Evolutionary conservation across 2,888 invertebrate genomes (phyloP).

Genomic region (Mesoligia furuncula): DNA sequence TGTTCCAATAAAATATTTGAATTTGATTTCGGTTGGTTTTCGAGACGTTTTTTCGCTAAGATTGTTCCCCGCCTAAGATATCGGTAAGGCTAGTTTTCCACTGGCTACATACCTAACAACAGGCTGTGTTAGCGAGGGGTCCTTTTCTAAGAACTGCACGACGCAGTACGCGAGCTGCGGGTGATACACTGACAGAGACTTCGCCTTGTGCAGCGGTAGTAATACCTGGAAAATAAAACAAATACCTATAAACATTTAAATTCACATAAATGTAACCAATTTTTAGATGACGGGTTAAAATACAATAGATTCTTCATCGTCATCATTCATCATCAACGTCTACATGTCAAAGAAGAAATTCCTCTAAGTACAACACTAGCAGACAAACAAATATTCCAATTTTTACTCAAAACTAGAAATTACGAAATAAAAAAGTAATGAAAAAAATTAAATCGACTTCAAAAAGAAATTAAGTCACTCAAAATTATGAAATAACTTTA

Average conservation of each 20-base stretch:
- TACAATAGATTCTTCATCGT: not conserved
- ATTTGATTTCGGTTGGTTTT: not conserved
- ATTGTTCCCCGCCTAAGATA: not conserved
- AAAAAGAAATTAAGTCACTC: too few species aligned
- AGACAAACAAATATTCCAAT: too few species aligned
- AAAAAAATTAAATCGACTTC: too few species aligned
- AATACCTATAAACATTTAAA: not conserved
- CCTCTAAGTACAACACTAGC: not conserved
- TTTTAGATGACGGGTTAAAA: not conserved
- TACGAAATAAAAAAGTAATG: too few species aligned
- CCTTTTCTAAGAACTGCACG: conserved; percentile 99
- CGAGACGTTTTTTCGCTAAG: not conserved
- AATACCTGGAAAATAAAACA: conserved; percentile 91
- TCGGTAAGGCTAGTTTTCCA: too few species aligned
- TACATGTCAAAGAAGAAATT: not conserved
- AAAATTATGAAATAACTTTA: too few species aligned
- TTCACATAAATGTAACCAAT: not conserved
- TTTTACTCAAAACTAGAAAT: too few species aligned
- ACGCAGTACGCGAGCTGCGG: conserved; percentile 99
- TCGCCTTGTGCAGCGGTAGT: conserved; percentile 98
- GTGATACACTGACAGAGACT: conserved; percentile 98
- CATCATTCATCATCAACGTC: not conserved
- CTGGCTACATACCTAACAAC: conserved; percentile 93
- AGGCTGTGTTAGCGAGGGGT: conserved; percentile 98
- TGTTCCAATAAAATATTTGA: too few species aligned